Evolutionary conservation across 2,888 invertebrate species (phyloP).

Genomic region (Ditula angustiorana): DNA sequence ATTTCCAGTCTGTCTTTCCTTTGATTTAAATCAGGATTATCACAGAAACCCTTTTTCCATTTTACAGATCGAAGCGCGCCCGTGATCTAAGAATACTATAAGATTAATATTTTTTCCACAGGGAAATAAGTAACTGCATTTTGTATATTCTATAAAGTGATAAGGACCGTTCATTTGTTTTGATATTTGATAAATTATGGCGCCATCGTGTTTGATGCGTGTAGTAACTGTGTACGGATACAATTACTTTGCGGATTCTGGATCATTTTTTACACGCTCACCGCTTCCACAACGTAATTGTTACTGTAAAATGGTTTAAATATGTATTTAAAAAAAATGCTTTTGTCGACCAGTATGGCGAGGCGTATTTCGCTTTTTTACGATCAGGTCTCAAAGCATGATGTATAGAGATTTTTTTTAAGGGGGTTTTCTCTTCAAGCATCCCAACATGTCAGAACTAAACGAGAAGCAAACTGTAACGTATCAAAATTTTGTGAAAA

Average conservation of each 20-base stretch:
- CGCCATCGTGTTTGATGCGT: conserved; percentile 77
- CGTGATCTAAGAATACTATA: conserved; percentile 86
- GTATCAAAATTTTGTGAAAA: neutral
- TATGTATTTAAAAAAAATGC: conserved; percentile 75
- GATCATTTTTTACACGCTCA: conserved; percentile 83
- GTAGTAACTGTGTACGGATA: conserved; percentile 74
- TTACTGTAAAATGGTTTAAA: conserved; percentile 73
- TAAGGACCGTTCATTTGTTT: conserved; percentile 85
- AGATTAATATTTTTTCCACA: conserved; percentile 86
- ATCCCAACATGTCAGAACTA: conserved; percentile 57
- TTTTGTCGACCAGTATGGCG: conserved; percentile 74
- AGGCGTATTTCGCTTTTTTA: conserved; percentile 74
- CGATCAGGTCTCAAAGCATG: conserved; percentile 79
- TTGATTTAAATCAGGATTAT: neutral
- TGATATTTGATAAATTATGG: conserved; percentile 84
- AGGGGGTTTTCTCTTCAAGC: conserved; percentile 79
- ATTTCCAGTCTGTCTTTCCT: neutral
- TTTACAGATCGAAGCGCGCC: conserved; percentile 83
- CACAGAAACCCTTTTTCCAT: conserved; percentile 48
- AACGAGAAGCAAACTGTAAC: neutral
- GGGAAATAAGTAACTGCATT: conserved; percentile 87
- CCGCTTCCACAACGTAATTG: conserved; percentile 82
- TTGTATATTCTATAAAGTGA: conserved; percentile 87
- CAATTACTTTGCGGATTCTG: conserved; percentile 83
- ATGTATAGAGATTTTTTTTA: conserved; percentile 84